Evolutionary conservation across 2,113 vertebrate species (phyloP).

Genomic region (Eudyptes chrysolophus): DNA sequence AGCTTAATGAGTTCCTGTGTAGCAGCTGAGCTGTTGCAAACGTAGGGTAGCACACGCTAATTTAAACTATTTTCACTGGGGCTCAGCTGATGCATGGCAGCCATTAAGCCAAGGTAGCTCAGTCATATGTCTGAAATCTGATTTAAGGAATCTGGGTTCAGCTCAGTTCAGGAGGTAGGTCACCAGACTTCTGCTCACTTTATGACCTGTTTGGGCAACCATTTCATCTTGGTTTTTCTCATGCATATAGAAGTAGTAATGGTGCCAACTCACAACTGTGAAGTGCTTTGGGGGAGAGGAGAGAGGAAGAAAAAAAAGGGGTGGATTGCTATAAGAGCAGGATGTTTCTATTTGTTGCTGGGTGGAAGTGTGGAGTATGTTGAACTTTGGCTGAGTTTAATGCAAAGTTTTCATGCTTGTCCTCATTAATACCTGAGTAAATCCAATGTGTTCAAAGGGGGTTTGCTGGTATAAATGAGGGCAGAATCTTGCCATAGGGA

Average conservation of each 20-base stretch:
- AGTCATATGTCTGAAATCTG: background rate
- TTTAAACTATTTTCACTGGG: slow-evolving; percentile 16
- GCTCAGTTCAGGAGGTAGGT: background rate
- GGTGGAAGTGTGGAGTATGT: background rate
- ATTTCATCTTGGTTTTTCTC: background rate
- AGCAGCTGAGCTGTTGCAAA: slow-evolving; percentile 58
- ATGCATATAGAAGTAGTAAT: background rate
- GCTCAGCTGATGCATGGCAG: slow-evolving; percentile 44
- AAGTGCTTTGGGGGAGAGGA: background rate
- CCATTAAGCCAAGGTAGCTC: background rate
- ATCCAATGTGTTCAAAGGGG: background rate
- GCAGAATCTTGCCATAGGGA: background rate
- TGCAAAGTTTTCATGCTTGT: background rate
- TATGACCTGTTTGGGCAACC: background rate
- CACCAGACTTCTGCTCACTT: background rate
- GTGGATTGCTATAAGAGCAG: background rate
- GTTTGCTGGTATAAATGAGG: background rate
- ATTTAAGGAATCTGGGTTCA: background rate
- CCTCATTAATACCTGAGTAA: background rate
- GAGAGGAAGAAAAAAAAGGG: accelerated
- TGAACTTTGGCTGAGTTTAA: background rate
- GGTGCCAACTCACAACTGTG: background rate
- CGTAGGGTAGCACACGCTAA: slow-evolving; percentile 23
- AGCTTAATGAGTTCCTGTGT: slow-evolving; percentile 40
- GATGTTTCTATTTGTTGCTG: background rate